Base-by-base conservation (phyloP, 2,113 vertebrate genomes). In the Silurus glanis region DNA sequence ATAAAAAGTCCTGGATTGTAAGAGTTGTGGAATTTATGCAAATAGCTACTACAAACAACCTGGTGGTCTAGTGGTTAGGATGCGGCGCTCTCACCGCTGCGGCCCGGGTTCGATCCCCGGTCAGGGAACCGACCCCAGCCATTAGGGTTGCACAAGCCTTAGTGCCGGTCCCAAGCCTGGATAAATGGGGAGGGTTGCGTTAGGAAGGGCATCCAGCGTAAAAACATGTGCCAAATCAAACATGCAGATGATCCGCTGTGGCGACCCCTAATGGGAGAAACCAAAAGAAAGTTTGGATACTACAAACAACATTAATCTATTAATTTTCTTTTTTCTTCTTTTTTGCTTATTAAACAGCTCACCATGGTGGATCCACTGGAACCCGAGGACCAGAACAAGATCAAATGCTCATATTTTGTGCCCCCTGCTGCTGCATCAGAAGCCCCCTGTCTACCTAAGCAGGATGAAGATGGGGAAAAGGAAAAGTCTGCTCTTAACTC, bases 321-420 rank as follows among this genome's bases (percentile, higher is more conserved):
- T 49, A 8, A 23, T 25, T 91, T 8, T 37, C 1, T 85, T 19
- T 37, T 62, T 75, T 45, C 59, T 21, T 58, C 9, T 83, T 69
- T 66, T 90, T 81, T 69, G 89, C 87, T 74, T 88, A 56, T 45
- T 59, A 0, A 49, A 71, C 88, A 89, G 93, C 89, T 90, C 92
- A 94, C 89, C 81, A 96, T 96, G 94, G 95, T 95, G 21, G 95
- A 96, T 92, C 94, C 95, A 84, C 92, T 94, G 78, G 95, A 95
- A 75, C 91, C 92, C 37, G 93, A 95, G 80, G 94, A 94, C 88
- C 92, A 94, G 89, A 94, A n/a, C 59, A 92, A 93, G 90, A 91
- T 91, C 84, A 91, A 91, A 88, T 91, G 92, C 58, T 58, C 92
- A 0, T 92, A 91, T 90, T 78, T 93, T 53, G 84, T 90, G 0